Conservation (phyloP, 37 sponge, comb jelly and placozoan species). For the Halichondria panicea region DNA sequence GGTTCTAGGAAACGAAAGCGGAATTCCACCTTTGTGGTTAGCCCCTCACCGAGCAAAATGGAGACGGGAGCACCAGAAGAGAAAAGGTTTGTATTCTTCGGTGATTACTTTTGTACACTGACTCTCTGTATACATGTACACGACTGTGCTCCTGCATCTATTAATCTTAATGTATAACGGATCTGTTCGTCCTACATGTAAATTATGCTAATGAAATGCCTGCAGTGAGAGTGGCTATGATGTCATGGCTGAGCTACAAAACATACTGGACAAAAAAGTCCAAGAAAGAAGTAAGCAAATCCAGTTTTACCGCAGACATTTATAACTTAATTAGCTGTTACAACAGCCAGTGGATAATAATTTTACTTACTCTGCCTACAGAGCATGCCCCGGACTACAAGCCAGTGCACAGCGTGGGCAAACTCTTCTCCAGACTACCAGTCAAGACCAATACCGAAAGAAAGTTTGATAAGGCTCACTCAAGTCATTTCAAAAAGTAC, state of each 20-base stretch:
- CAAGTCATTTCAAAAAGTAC: slow-evolving; percentile 22
- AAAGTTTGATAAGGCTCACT: slow-evolving; percentile 35
- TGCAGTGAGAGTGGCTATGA: background rate
- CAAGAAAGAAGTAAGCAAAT: slow-evolving; percentile 35
- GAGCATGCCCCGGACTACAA: slow-evolving; percentile 35
- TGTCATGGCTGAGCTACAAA: slow-evolving; percentile 11
- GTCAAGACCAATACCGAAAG: background rate
- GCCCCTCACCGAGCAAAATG: slow-evolving; percentile 9
- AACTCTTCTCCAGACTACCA: slow-evolving; percentile 12
- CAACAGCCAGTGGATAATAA: background rate
- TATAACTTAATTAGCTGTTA: background rate
- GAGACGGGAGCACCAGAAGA: background rate
- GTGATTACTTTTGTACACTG: too few species aligned
- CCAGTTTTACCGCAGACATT: background rate
- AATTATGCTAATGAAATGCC: background rate
- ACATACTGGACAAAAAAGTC: slow-evolving; percentile 30
- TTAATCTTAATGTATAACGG: background rate
- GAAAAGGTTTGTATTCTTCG: background rate
- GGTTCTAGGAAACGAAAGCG: background rate
- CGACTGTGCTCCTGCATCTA: background rate
- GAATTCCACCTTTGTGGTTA: too few species aligned
- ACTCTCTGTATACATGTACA: background rate
- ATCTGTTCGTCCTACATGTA: background rate
- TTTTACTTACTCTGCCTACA: background rate
- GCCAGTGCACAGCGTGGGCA: too few species aligned